These are phyloP conservation scores for Polymixis flavicincta DNA, from an alignment of 2,888 invertebrate species.

Conservation along the genomic window DNA sequence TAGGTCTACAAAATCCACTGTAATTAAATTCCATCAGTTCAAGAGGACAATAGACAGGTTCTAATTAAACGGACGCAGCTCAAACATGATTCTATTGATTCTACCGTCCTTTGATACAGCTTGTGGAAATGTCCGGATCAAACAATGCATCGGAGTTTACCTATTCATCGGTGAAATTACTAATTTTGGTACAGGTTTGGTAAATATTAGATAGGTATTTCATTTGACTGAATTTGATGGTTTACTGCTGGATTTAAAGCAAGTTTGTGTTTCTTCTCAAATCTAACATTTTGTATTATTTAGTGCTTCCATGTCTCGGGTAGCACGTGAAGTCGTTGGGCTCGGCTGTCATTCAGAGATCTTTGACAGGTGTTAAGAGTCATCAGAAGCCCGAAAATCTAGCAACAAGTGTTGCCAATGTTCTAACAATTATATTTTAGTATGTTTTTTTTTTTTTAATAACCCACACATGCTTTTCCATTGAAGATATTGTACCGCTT, in stretches of 20 bases:
- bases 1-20: not conserved
- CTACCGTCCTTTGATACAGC: not conserved
- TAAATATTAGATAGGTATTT: not conserved
- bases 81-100: constrained; percentile 17
- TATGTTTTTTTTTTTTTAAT: too few species aligned
- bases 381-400: not conserved
- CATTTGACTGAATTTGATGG: not conserved
- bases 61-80: constrained; percentile 19
- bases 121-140: not conserved
- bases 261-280: not conserved
- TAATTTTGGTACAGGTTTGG: not conserved
- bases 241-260: not conserved
- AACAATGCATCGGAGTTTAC: not conserved
- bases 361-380: too few species aligned
- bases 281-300: not conserved
- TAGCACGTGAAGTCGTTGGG: too few species aligned
- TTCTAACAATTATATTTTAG: too few species aligned
- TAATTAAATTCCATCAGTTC: not conserved
- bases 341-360: too few species aligned
- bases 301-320: too few species aligned
- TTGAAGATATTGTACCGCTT: too few species aligned
- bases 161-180: not conserved
- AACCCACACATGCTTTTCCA: too few species aligned
- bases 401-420: too few species aligned
- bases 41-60: constrained; percentile 11